These are phyloP conservation scores for Gnathonemus longibarbis DNA, from an alignment of 2,113 vertebrate genomes.

Conservation along the genomic window DNA sequence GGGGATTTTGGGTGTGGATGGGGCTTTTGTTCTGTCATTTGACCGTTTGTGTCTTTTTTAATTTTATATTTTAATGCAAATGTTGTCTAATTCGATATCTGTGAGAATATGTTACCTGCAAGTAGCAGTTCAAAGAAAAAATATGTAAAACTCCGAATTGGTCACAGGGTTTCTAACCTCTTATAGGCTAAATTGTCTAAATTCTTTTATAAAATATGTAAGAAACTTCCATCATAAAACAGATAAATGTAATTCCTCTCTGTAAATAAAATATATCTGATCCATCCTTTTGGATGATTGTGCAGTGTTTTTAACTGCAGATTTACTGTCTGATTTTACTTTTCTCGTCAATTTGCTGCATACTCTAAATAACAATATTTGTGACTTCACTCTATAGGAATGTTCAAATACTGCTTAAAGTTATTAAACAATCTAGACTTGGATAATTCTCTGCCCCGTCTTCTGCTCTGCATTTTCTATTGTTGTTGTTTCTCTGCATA, in stretches of 20 bases:
- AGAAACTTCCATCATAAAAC: not conserved
- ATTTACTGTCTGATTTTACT: not conserved
- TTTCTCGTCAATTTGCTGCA: conserved; percentile 12
- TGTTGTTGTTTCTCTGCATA: not conserved
- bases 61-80: not conserved
- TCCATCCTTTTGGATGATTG: not conserved
- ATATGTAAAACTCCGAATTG: not conserved
- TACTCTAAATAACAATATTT: conserved; percentile 6
- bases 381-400: conserved; percentile 46
- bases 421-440: not conserved
- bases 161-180: not conserved
- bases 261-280: not conserved
- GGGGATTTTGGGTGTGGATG: not conserved
- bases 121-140: not conserved
- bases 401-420: conserved; percentile 29
- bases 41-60: not conserved
- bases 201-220: not conserved
- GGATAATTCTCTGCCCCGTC: not conserved
- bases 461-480: not conserved
- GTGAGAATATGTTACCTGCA: not conserved
- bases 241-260: not conserved
- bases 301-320: not conserved
- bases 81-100: not conserved
- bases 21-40: not conserved
- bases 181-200: not conserved